Percentiles rank a stretch among this genome's conserved stretches.
phyloP scores from a whole-genome alignment of 2,888 invertebrate genomes.

The Laspeyria flexula region DNA sequence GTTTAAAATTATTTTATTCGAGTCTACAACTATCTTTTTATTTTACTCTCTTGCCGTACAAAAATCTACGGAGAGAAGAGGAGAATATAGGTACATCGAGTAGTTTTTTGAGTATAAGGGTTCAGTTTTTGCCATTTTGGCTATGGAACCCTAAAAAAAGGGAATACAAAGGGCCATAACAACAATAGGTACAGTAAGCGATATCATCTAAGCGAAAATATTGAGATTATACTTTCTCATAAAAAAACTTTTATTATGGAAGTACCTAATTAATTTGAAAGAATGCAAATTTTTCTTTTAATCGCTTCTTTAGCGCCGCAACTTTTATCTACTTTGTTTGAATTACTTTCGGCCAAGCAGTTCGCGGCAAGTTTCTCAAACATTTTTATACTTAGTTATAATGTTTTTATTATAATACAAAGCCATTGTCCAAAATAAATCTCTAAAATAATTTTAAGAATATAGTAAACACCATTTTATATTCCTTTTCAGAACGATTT shows the following conservation, averaged over 20 bases:
- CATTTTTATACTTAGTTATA: conserved; percentile 65
- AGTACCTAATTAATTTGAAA: conserved; percentile 84
- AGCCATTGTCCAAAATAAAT: conserved; percentile 49
- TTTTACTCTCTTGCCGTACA: too few relatives aligned
- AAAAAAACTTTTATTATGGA: conserved; percentile 79
- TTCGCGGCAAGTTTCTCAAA: conserved; percentile 67
- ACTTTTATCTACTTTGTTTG: conserved; percentile 85
- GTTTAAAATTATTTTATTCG: too few relatives aligned
- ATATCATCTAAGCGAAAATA: conserved; percentile 57
- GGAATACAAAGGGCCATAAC: conserved; percentile 9
- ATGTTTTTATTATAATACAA: conserved; percentile 55
- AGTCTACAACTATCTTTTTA: too few relatives aligned
- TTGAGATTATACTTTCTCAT: conserved; percentile 68
- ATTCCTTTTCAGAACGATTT: too few relatives aligned
- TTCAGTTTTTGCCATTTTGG: too few relatives aligned
- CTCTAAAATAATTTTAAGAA: conserved; percentile 27
- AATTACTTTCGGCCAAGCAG: conserved; percentile 79
- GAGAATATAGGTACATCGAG: too few relatives aligned
- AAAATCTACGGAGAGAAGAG: too few relatives aligned
- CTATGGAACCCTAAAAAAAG: too few relatives aligned
- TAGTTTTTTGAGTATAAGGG: too few relatives aligned
- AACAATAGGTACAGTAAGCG: conserved; percentile 34
- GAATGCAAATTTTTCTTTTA: conserved; percentile 85
- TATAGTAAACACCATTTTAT: too few relatives aligned
- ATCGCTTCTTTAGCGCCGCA: conserved; percentile 81